Percentiles rank a stretch among this genome's conserved stretches.
phyloP scores from a whole-genome alignment of 2,113 vertebrate species.

The Sylvietta virens region DNA sequence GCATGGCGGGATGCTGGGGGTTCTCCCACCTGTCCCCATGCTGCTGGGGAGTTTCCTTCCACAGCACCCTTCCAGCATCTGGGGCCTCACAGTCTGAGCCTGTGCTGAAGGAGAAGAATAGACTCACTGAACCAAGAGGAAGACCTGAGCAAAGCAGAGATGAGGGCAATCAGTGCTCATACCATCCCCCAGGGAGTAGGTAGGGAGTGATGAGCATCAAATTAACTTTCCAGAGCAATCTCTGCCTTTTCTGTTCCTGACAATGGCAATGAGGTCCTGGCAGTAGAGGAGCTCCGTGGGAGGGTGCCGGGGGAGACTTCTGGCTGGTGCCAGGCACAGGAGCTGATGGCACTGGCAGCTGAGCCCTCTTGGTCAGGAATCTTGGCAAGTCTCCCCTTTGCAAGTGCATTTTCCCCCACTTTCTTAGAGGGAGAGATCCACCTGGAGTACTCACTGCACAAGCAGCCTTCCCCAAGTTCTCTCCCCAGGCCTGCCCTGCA shows the following conservation, averaged over 20 bases:
- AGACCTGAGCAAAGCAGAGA: not conserved
- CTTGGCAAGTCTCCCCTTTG: not conserved
- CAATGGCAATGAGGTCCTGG: not conserved
- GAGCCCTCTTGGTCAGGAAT: not conserved
- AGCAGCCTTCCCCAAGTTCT: not conserved
- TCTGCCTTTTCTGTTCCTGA: not conserved
- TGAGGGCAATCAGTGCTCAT: not conserved
- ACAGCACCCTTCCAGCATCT: not conserved
- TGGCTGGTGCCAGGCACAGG: rapidly evolving
- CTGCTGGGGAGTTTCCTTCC: not conserved
- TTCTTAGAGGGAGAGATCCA: not conserved
- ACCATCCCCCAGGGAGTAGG: not conserved
- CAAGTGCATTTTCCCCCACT: not conserved
- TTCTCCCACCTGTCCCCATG: not conserved
- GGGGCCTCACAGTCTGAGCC: not conserved
- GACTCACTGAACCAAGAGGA: not conserved
- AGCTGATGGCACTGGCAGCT: not conserved
- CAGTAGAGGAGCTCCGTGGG: not conserved
- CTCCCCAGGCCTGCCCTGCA: not conserved
- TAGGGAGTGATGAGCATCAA: not conserved
- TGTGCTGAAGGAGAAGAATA: not conserved
- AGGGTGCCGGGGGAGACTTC: not conserved
- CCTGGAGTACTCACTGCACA: not conserved
- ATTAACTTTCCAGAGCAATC: not conserved
- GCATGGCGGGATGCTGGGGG: rapidly evolving